Conservation (phyloP, 2,888 invertebrate genomes). For the Caradrina kadenii region DNA sequence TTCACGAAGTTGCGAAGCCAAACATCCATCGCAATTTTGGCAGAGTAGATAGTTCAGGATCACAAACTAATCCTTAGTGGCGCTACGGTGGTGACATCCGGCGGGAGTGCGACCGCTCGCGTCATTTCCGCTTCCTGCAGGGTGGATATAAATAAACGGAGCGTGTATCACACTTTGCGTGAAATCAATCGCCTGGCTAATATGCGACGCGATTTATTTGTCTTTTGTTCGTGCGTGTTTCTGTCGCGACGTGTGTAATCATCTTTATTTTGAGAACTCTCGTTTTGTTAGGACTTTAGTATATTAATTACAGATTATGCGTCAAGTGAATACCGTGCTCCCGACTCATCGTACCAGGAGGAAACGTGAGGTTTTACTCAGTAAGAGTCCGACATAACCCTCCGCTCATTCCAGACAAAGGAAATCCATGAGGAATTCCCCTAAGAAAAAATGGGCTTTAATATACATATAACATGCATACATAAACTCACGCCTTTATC, state of each 20-base stretch:
- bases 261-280: constrained; percentile 25
- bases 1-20: neutral
- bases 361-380: too few species aligned
- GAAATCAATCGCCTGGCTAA: constrained; percentile 84
- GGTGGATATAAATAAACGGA: constrained; percentile 78
- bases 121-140: constrained; percentile 81
- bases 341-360: too few species aligned
- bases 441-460: too few species aligned
- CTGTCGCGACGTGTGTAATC: constrained; percentile 32
- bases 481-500: too few species aligned
- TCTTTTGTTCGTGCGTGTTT: constrained; percentile 59
- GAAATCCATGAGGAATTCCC: too few species aligned
- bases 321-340: too few species aligned
- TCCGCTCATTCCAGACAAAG: too few species aligned
- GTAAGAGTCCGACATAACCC: too few species aligned
- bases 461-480: too few species aligned
- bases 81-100: constrained; percentile 83
- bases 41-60: constrained; percentile 20
- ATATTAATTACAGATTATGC: too few species aligned
- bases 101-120: constrained; percentile 74
- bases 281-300: neutral
- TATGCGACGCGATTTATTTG: constrained; percentile 76
- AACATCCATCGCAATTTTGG: constrained; percentile 18
- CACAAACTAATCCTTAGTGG: constrained; percentile 62
- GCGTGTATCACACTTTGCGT: constrained; percentile 84